Evolutionary conservation across 2,113 vertebrate species (phyloP).

Genomic region (Antigone vipio): DNA sequence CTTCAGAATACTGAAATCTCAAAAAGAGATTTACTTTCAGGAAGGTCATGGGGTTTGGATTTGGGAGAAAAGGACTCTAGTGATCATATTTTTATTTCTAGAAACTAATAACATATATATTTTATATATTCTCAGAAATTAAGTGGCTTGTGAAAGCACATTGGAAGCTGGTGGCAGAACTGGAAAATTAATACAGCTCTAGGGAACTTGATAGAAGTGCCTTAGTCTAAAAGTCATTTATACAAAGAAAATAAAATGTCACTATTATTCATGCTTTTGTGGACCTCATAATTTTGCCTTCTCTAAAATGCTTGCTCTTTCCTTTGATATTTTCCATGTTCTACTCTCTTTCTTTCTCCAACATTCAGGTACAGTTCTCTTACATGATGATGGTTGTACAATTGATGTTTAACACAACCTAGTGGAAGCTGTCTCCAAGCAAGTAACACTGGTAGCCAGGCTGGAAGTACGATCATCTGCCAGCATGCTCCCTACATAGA

Average conservation of each 20-base stretch:
- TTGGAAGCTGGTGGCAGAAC: background rate
- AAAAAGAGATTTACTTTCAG: background rate
- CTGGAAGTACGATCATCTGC: background rate
- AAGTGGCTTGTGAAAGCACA: background rate
- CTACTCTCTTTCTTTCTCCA: background rate
- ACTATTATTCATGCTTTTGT: background rate
- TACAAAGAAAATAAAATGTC: background rate
- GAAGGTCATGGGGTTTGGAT: background rate
- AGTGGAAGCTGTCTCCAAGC: background rate
- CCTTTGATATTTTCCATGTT: background rate
- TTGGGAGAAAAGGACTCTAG: background rate
- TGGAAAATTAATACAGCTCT: background rate
- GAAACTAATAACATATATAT: background rate
- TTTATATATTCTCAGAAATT: background rate
- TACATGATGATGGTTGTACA: background rate
- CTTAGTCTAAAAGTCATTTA: background rate
- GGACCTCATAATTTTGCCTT: background rate
- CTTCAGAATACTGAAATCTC: background rate
- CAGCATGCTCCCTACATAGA: background rate
- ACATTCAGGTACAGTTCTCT: background rate
- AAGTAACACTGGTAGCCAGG: background rate
- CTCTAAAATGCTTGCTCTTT: slow-evolving; percentile 8
- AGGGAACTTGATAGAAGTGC: background rate
- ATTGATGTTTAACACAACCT: background rate
- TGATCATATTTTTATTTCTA: background rate